Evolutionary conservation across 2,797 vertebrate species (phyloP).

Genomic region (Hoplostethus atlanticus): DNA sequence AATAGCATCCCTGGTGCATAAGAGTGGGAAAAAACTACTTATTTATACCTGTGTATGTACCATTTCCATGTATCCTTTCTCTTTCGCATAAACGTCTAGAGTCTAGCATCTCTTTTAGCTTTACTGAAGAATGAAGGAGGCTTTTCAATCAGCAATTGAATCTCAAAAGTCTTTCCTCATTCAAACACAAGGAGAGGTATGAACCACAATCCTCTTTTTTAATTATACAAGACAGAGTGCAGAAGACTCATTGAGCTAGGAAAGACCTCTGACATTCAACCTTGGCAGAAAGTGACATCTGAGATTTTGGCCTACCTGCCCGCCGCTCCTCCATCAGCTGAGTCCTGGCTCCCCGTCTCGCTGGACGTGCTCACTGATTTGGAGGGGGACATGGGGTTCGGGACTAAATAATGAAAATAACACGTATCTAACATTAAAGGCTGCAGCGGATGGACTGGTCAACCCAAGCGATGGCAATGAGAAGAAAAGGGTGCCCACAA

Average conservation of each 20-base stretch:
- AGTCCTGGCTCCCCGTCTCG: conserved; percentile 98
- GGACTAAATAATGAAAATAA: conserved; percentile 97
- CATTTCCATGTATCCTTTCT: not conserved
- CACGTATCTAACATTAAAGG: conserved; percentile 92
- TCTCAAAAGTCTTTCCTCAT: not conserved
- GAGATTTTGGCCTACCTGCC: conserved; percentile 87
- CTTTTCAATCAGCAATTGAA: not conserved
- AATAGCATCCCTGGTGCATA: conserved; percentile 26
- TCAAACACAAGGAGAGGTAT: not conserved
- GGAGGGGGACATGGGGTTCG: conserved; percentile 96
- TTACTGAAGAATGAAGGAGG: not conserved
- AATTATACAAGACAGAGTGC: not conserved
- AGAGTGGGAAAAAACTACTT: not conserved
- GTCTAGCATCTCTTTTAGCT: not conserved
- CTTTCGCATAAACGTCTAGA: not conserved
- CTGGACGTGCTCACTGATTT: conserved; percentile 99
- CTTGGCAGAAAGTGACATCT: too few relatives aligned
- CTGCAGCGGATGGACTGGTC: conserved; percentile 91
- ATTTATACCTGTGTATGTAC: too few relatives aligned
- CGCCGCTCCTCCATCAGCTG: conserved; percentile 91
- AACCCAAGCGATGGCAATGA: conserved; percentile 87
- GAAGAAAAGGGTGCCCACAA: conserved; percentile 55
- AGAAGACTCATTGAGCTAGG: not conserved
- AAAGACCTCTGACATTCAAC: not conserved
- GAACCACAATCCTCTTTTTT: not conserved